A percentile compares a stretch with the other conserved stretches of the same genome.
These are phyloP conservation scores for Protophormia terraenovae DNA, from an alignment of 2,888 invertebrate species.

Conservation along the genomic window DNA sequence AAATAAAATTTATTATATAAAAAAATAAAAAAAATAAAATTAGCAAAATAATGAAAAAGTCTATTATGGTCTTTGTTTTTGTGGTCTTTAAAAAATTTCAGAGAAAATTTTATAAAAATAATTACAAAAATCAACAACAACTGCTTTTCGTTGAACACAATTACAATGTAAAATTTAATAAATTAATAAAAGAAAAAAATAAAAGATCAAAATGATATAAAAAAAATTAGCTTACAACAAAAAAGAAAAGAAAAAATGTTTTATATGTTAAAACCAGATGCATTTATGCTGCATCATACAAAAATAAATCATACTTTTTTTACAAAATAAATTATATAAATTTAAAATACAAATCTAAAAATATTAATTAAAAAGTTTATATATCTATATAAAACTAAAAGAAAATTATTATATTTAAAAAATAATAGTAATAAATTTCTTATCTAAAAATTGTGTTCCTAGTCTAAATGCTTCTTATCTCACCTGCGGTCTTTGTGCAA, in stretches of 20 bases:
- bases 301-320: slow-evolving; percentile 63
- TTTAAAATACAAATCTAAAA: neutral
- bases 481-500: neutral
- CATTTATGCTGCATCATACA: slow-evolving; percentile 74
- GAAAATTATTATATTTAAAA: no score
- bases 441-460: neutral
- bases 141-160: neutral
- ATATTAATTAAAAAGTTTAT: neutral
- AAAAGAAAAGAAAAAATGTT: slow-evolving; percentile 38
- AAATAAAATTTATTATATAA: no score
- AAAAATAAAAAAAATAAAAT: no score
- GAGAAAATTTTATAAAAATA: neutral
- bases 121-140: neutral
- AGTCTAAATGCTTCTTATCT: slow-evolving; percentile 11
- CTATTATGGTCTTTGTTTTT: no score
- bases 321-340: slow-evolving; percentile 47
- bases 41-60: neutral
- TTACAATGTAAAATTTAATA: slow-evolving; percentile 21
- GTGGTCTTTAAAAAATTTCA: neutral
- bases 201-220: neutral
- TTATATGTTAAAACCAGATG: slow-evolving; percentile 70
- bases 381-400: neutral
- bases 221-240: neutral
- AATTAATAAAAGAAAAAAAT: neutral
- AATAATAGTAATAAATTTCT: neutral